Conservation (phyloP, 2,888 invertebrate species). For the Phymatocera aterrima region DNA sequence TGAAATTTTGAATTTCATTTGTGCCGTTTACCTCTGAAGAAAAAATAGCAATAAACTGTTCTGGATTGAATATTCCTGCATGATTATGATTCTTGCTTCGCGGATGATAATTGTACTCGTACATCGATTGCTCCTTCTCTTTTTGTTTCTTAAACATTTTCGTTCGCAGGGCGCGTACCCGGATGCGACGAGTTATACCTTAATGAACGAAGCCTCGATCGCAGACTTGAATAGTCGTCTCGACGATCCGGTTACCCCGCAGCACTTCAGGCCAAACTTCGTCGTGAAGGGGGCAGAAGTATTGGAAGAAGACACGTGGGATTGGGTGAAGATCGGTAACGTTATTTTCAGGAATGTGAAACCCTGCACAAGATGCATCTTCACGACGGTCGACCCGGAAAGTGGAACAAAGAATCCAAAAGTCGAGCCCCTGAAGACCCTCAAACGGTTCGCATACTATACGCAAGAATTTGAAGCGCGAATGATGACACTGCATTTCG, state of each 20-base stretch:
- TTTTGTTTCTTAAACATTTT: not conserved
- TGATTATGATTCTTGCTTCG: not conserved
- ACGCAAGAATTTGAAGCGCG: no score
- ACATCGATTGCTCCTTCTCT: no score
- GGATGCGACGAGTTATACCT: conserved; percentile 82
- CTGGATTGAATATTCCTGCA: no score
- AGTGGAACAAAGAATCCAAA: conserved; percentile 79
- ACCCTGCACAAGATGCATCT: conserved; percentile 83
- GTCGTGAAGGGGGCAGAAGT: conserved; percentile 78
- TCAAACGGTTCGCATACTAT: conserved; percentile 79
- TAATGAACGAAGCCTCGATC: conserved; percentile 83
- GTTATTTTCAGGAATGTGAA: conserved; percentile 81
- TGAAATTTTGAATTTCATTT: no score
- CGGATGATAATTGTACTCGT: no score
- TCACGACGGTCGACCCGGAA: conserved; percentile 83
- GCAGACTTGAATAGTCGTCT: conserved; percentile 81
- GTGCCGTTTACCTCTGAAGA: no score
- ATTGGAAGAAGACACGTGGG: conserved; percentile 84
- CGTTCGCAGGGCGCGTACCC: conserved; percentile 82
- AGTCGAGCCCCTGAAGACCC: conserved; percentile 81
- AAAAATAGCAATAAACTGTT: no score
- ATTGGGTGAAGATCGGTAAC: conserved; percentile 83
- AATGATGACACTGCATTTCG: no score
- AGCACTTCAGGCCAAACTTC: conserved; percentile 84
- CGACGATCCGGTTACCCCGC: conserved; percentile 75